These are phyloP conservation scores for Electrophaes corylata DNA, from an alignment of 2,888 invertebrate genomes.

Conservation along the genomic window DNA sequence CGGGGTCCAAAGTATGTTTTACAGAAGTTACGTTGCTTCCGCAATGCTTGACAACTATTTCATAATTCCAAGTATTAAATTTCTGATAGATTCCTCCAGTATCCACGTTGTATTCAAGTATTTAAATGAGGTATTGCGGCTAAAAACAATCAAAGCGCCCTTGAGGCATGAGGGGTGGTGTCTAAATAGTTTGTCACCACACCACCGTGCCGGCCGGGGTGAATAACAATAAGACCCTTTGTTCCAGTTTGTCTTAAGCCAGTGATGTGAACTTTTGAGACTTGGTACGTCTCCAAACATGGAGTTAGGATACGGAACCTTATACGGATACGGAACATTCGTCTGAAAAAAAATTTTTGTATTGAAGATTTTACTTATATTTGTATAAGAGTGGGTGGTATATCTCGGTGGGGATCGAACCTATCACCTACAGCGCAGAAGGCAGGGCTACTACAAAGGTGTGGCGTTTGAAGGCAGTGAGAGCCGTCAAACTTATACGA, in stretches of 20 bases:
- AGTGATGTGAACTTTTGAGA: slow-evolving; percentile 13
- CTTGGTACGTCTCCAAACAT: background rate
- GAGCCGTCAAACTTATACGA: too few species aligned
- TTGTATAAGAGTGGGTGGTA: too few species aligned
- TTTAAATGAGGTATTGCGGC: slow-evolving; percentile 50
- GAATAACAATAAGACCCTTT: slow-evolving; percentile 81
- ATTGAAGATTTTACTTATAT: too few species aligned
- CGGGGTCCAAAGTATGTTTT: background rate
- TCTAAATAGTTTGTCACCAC: slow-evolving; percentile 72
- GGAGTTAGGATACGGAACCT: background rate
- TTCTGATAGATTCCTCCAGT: slow-evolving; percentile 17
- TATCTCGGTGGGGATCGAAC: too few species aligned
- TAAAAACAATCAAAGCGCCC: slow-evolving; percentile 60
- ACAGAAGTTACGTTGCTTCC: background rate
- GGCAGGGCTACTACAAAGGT: too few species aligned
- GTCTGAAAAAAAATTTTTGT: background rate
- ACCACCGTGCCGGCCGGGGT: slow-evolving; percentile 70
- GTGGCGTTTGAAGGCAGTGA: too few species aligned
- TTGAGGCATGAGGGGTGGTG: slow-evolving; percentile 59
- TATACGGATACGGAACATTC: slow-evolving; percentile 9
- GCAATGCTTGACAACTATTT: slow-evolving; percentile 8
- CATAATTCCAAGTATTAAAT: slow-evolving; percentile 3
- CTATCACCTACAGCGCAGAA: too few species aligned
- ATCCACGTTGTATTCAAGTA: slow-evolving; percentile 36
- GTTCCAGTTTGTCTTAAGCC: slow-evolving; percentile 52